A percentile compares a stretch with the other conserved stretches of the same genome.
Evolutionary conservation across 2,113 vertebrate genomes (phyloP).

Genomic region (Nesoenas mayeri): DNA sequence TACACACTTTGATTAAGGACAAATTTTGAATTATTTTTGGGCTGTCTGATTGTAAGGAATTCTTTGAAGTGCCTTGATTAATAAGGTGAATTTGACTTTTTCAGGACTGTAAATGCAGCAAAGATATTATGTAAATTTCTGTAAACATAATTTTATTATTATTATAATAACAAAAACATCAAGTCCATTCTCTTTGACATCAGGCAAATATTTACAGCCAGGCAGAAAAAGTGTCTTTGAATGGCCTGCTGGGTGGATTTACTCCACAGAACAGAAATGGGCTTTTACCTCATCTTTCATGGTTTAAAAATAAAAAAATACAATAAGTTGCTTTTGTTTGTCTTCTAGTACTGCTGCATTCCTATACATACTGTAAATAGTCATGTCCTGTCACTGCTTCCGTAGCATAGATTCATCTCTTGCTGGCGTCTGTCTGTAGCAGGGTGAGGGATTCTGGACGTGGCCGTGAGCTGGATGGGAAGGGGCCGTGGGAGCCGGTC

Average conservation of each 20-base stretch:
- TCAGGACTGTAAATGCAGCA: neutral
- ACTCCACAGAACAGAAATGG: neutral
- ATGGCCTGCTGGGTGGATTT: neutral
- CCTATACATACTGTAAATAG: neutral
- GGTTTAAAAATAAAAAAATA: neutral
- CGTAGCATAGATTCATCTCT: rapidly evolving
- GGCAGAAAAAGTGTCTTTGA: neutral
- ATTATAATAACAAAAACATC: neutral
- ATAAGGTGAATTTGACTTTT: neutral
- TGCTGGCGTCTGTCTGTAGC: neutral
- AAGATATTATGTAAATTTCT: neutral
- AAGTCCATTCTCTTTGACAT: neutral
- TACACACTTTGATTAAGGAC: neutral
- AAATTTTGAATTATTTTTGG: neutral
- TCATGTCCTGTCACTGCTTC: no score
- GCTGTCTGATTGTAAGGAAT: neutral
- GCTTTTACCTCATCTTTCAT: neutral
- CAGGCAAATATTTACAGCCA: neutral
- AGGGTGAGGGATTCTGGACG: rapidly evolving
- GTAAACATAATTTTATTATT: neutral
- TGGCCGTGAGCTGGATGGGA: neutral
- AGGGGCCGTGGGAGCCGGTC: rapidly evolving
- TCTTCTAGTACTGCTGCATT: neutral
- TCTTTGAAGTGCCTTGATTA: neutral
- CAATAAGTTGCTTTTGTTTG: neutral